Conservation (phyloP, 2,113 vertebrate genomes). For the Muscicapa adusta region DNA sequence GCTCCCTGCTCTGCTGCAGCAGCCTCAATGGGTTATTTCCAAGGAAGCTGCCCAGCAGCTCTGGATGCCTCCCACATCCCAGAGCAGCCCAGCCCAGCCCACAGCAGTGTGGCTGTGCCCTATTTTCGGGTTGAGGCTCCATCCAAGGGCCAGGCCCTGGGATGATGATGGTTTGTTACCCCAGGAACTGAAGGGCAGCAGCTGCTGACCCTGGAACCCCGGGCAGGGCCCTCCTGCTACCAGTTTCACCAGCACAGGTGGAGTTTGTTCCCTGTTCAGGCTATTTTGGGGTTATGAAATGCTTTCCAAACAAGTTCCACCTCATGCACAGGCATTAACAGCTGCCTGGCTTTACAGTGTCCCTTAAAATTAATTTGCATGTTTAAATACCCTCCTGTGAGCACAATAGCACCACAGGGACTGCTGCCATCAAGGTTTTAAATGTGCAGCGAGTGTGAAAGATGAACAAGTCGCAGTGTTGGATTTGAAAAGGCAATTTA, state of each 20-base stretch:
- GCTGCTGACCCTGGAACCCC: neutral
- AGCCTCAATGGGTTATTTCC: accelerated
- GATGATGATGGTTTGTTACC: neutral
- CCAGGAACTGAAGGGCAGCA: neutral
- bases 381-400: slow-evolving; percentile 8
- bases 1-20: neutral
- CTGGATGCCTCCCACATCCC: neutral
- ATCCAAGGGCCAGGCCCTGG: accelerated
- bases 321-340: neutral
- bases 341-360: neutral
- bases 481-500: slow-evolving; percentile 34
- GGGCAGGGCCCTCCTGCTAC: neutral
- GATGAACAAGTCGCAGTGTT: neutral
- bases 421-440: neutral
- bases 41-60: neutral
- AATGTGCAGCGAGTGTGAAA: neutral
- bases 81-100: neutral
- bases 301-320: neutral
- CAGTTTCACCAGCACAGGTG: neutral
- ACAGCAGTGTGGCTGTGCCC: neutral
- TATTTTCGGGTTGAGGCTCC: neutral
- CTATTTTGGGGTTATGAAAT: neutral
- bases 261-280: neutral
- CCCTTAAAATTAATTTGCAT: slow-evolving; percentile 40
- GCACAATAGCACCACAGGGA: neutral